Conservation (phyloP, 1,140 invertebrate genomes). For the Prorops nasuta region DNA sequence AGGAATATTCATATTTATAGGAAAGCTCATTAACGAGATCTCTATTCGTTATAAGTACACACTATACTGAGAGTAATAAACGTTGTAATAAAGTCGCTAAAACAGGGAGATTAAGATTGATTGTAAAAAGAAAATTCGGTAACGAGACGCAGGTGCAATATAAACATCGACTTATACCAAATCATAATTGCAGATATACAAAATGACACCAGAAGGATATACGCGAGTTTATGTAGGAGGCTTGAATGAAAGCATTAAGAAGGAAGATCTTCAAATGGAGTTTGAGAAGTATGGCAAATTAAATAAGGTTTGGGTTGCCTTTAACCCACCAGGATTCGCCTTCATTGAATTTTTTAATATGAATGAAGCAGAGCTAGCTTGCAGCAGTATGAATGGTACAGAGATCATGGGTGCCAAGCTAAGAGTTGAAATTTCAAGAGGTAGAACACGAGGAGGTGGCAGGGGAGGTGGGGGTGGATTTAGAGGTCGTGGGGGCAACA, state of each 20-base stretch:
- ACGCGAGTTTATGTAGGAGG: slow-evolving; percentile 84
- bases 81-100: not conserved
- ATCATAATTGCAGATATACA: slow-evolving; percentile 21
- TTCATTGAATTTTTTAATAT: slow-evolving; percentile 97
- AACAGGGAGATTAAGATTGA: not conserved
- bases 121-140: not conserved
- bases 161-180: slow-evolving; percentile 1
- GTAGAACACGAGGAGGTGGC: slow-evolving; percentile 61
- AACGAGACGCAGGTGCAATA: not conserved
- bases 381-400: slow-evolving; percentile 85
- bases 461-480: slow-evolving; percentile 57
- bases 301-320: slow-evolving; percentile 93
- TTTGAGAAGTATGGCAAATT: slow-evolving; percentile 89
- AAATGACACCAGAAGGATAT: slow-evolving; percentile 54
- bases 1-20: not conserved
- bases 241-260: slow-evolving; percentile 78
- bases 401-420: slow-evolving; percentile 78
- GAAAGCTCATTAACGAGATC: not conserved
- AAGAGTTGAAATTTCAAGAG: slow-evolving; percentile 79
- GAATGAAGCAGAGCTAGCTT: slow-evolving; percentile 92
- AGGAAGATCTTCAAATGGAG: slow-evolving; percentile 82
- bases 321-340: slow-evolving; percentile 95
- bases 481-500: slow-evolving; percentile 59
- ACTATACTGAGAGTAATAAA: not conserved
- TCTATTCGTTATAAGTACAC: not conserved